Base-by-base conservation (phyloP, 2,113 vertebrate species). In the Hippotragus niger region DNA sequence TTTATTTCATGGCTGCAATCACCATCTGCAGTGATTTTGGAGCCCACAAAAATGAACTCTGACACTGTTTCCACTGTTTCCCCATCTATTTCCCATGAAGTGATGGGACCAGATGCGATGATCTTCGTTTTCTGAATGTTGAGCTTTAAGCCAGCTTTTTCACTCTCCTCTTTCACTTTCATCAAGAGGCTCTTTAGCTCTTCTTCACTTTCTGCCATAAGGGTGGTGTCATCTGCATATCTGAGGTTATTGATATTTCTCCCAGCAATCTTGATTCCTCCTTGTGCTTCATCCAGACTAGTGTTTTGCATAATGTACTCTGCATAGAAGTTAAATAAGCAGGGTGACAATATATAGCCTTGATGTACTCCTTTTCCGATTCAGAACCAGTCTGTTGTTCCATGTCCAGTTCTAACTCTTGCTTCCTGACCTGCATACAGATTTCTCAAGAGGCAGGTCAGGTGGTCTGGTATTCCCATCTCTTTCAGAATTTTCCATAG, bases 291-390 rank as follows among this genome's bases (percentile, higher is more conserved):
- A 2, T 64, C 31, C 31, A 64, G 62, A 7, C 62, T 4, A 64
- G 62, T 3, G 0, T 64, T 64, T n/a, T 1, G 0, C 62, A 64
- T n/a, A 7, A 64, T 64, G 62, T 64, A n/a, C 31, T 64, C 62
- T 64, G 31, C 62, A 64, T n/a, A 64, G 2, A 64, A n/a, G 7
- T 64, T 64, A 64, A 64, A n/a, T 8, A 64, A 64, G 31, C 62
- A 64, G 31, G 7, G 7, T n/a, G 62, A 64, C 31, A 64, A 64
- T n/a, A 64, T 64, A 64, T 14, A 33, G 31, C 14, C 60, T 64
- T 7, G 31, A 64, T 0, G 0, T 33, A 17, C 31, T 64, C 31
- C 3, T 64, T 64, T 64, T 3, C 31, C 2, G 0, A n/a, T 64
- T 64, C 6, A 6, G 60, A 62, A 16, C 60, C 31, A 62, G 60